Evolutionary conservation across 2,888 invertebrate genomes (phyloP).

Genomic region (Phlogophora meticulosa): DNA sequence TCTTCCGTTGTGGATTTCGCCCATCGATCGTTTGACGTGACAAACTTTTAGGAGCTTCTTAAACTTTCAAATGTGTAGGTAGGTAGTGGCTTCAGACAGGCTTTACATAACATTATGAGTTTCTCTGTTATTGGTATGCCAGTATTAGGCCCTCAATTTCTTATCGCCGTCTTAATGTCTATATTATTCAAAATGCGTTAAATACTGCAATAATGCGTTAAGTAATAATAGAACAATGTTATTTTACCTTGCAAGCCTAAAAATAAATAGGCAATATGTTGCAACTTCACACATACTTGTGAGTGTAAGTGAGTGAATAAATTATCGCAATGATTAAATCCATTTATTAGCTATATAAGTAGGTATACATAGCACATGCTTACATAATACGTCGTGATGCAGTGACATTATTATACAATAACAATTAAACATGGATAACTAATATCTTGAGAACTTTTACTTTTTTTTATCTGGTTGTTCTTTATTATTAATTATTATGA

Average conservation of each 20-base stretch:
- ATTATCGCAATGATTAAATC: constrained; percentile 27
- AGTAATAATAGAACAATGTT: constrained; percentile 12
- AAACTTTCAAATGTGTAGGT: constrained; percentile 21
- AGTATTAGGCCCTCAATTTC: background rate
- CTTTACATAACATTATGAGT: constrained; percentile 31
- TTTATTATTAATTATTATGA: constrained; percentile 5
- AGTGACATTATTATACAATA: constrained; percentile 57
- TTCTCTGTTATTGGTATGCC: constrained; percentile 14
- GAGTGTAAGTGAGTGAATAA: constrained; percentile 26
- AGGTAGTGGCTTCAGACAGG: background rate
- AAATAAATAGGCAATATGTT: constrained; percentile 24
- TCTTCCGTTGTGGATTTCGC: no score
- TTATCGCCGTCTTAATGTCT: constrained; percentile 27
- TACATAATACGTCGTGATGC: constrained; percentile 44
- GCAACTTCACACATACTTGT: constrained; percentile 17
- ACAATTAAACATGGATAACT: constrained; percentile 55
- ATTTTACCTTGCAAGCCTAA: constrained; percentile 15
- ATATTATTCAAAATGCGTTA: constrained; percentile 21
- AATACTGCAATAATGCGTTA: constrained; percentile 16
- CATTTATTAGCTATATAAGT: constrained; percentile 25
- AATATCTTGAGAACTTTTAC: constrained; percentile 25
- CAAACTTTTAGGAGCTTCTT: background rate
- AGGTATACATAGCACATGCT: constrained; percentile 23
- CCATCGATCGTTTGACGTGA: no score
- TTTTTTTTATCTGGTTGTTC: constrained; percentile 23